Conservation (phyloP, 2,888 invertebrate genomes). For the Brenthis daphne region DNA sequence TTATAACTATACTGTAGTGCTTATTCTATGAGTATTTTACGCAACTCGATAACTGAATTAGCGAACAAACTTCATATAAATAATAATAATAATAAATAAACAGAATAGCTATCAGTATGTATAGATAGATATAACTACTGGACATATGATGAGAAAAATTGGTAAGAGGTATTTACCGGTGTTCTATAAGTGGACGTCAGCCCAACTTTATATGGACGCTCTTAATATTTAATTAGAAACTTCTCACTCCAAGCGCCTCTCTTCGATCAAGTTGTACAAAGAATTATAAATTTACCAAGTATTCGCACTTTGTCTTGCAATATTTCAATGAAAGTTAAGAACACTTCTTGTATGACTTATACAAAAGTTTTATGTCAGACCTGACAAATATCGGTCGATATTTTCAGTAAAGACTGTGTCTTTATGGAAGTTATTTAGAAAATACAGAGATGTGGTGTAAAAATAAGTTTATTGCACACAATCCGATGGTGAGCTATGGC, state of each 20-base stretch:
- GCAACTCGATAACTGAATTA: too few relatives aligned
- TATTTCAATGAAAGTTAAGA: slow-evolving; percentile 49
- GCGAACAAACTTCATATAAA: too few relatives aligned
- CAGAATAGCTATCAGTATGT: too few relatives aligned
- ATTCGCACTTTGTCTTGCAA: slow-evolving; percentile 51
- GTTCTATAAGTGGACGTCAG: slow-evolving; percentile 4
- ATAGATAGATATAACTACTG: background rate
- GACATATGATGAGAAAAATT: background rate
- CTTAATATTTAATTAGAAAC: slow-evolving; percentile 73
- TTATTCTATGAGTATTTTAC: background rate
- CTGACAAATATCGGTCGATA: background rate
- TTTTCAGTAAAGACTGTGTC: background rate
- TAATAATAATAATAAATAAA: too few relatives aligned
- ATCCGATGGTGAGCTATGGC: background rate
- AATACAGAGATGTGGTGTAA: background rate
- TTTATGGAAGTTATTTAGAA: background rate
- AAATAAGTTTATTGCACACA: slow-evolving; percentile 9
- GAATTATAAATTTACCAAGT: slow-evolving; percentile 64
- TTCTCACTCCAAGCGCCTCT: slow-evolving; percentile 50
- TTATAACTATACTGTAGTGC: background rate
- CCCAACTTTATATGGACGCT: slow-evolving; percentile 53
- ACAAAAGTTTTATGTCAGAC: slow-evolving; percentile 4
- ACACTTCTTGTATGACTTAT: slow-evolving; percentile 29
- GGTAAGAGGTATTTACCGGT: background rate
- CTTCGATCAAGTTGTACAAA: slow-evolving; percentile 56